phyloP scores from a whole-genome alignment of 2,888 invertebrate genomes.

The Phyto melanocephala region DNA sequence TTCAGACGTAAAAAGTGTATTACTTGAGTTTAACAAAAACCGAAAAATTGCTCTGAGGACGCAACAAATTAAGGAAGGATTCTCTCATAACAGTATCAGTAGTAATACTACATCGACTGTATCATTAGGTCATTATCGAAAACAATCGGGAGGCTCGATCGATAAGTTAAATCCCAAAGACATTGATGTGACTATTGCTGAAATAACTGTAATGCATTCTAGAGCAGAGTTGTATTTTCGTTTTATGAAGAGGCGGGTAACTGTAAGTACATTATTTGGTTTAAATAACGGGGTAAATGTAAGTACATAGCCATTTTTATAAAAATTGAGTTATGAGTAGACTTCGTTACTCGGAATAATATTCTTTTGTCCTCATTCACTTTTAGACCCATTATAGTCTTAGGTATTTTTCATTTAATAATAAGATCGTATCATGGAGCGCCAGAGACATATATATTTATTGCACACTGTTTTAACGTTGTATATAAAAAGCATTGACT shows the following conservation, averaged over 20 bases:
- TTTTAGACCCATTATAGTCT: too few relatives aligned
- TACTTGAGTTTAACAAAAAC: conserved; percentile 86
- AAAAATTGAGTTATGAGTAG: too few relatives aligned
- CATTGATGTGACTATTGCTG: conserved; percentile 91
- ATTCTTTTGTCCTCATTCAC: too few relatives aligned
- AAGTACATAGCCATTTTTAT: too few relatives aligned
- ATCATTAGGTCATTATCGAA: conserved; percentile 75
- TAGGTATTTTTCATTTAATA: too few relatives aligned
- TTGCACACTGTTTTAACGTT: too few relatives aligned
- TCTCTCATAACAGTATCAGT: conserved; percentile 78
- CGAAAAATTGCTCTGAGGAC: conserved; percentile 84
- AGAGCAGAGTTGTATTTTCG: conserved; percentile 93
- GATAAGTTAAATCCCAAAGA: conserved; percentile 88
- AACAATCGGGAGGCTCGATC: conserved; percentile 76
- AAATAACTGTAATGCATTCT: conserved; percentile 94
- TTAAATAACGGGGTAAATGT: too few relatives aligned
- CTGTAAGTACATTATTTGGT: conserved; percentile 82
- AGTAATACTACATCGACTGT: conserved; percentile 62
- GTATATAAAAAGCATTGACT: too few relatives aligned
- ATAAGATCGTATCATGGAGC: too few relatives aligned
- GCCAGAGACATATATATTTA: too few relatives aligned
- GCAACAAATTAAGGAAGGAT: conserved; percentile 81
- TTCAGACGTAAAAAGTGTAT: conserved; percentile 81
- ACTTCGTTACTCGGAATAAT: too few relatives aligned
- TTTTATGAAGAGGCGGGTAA: conserved; percentile 89